Percentiles rank a stretch among this genome's conserved stretches.
These are phyloP conservation scores for Margaritifera margaritifera DNA, from an alignment of 2,888 invertebrate species.

Conservation along the genomic window DNA sequence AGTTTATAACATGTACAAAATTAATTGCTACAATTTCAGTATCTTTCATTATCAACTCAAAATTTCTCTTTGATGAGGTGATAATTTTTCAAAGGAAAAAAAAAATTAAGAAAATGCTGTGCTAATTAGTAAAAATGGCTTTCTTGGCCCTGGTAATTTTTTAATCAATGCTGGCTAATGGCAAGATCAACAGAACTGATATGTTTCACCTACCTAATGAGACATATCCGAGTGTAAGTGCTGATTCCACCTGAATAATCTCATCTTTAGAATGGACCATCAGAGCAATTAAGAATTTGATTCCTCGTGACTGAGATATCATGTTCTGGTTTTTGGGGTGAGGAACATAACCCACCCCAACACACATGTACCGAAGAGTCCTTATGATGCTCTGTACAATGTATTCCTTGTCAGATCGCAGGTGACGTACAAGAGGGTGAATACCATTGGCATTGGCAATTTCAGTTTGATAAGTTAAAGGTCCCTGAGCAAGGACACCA, in stretches of 20 bases:
- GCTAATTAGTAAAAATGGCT: too few species aligned
- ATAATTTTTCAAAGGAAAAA: too few species aligned
- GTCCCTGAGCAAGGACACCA: slow-evolving; percentile 69
- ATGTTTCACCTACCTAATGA: slow-evolving; percentile 60
- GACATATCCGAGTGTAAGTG: slow-evolving; percentile 66
- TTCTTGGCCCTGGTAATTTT: too few species aligned
- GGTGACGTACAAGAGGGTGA: slow-evolving; percentile 62
- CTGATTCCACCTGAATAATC: slow-evolving; percentile 70
- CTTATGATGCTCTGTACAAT: slow-evolving; percentile 69
- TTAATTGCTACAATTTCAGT: too few species aligned
- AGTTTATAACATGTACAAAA: too few species aligned
- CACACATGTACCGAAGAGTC: slow-evolving; percentile 66
- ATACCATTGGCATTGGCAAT: slow-evolving; percentile 68
- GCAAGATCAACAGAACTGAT: too few species aligned
- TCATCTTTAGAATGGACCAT: slow-evolving; percentile 69
- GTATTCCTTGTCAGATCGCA: slow-evolving; percentile 66
- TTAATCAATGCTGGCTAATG: too few species aligned
- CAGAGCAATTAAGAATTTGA: slow-evolving; percentile 67
- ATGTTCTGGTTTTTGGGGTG: slow-evolving; percentile 64
- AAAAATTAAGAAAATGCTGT: too few species aligned
- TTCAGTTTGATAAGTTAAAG: slow-evolving; percentile 61
- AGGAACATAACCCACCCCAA: slow-evolving; percentile 69
- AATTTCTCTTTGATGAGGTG: too few species aligned
- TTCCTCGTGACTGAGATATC: slow-evolving; percentile 64
- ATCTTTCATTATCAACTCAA: too few species aligned